Conservation (phyloP, 2,888 invertebrate genomes). For the Tetragonisca angustula region DNA sequence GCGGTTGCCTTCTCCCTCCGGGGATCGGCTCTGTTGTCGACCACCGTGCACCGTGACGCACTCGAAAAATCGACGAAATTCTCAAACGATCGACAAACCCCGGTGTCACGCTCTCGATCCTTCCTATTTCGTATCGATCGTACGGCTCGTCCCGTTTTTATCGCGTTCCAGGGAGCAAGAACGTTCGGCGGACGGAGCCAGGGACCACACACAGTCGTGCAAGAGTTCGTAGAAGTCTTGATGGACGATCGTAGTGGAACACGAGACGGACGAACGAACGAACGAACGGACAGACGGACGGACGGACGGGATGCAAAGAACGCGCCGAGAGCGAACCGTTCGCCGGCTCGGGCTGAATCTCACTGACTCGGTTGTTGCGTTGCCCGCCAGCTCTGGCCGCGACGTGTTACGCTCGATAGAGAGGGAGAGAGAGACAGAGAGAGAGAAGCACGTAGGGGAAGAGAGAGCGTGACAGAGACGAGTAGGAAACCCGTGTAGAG, state of each 20-base stretch:
- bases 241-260: conserved; percentile 1
- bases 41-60: background rate
- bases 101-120: conserved; percentile 4
- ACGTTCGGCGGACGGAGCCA: conserved; percentile 24
- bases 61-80: background rate
- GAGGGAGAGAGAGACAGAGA: conserved; percentile 28
- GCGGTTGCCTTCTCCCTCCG: background rate
- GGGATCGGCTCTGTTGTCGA: background rate
- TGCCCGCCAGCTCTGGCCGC: conserved; percentile 60
- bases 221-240: conserved; percentile 47
- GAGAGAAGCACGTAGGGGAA: conserved; percentile 13
- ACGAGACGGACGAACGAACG: conserved; percentile 5
- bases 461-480: conserved; percentile 11
- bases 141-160: conserved; percentile 31
- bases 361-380: conserved; percentile 74
- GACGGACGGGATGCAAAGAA: conserved; percentile 19
- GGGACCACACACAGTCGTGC: conserved; percentile 76
- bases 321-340: conserved; percentile 65
- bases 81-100: background rate
- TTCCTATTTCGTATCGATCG: conserved; percentile 28
- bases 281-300: conserved; percentile 15
- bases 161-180: conserved; percentile 13
- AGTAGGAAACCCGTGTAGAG: conserved; percentile 10
- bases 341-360: conserved; percentile 78
- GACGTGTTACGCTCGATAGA: conserved; percentile 55